Conservation (phyloP, 2,113 vertebrate genomes). For the Bujurquina vittata region DNA sequence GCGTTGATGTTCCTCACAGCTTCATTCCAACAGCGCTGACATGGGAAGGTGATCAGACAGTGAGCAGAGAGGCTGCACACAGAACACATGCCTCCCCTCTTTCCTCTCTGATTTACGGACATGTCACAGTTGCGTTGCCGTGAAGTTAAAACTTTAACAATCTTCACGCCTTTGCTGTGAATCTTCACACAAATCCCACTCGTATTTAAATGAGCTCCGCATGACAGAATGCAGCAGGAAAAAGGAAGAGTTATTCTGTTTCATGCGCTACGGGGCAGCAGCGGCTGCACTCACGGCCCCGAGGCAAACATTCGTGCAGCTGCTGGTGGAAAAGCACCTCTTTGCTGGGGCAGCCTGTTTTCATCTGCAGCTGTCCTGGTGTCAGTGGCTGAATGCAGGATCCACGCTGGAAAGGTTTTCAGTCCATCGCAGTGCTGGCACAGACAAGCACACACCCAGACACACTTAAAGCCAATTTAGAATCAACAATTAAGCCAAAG, state of each 20-base stretch:
- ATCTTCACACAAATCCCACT: constrained; percentile 41
- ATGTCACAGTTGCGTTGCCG: not conserved
- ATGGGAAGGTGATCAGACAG: no score
- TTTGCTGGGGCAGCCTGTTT: not conserved
- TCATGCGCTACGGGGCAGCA: rapidly evolving
- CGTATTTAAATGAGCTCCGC: constrained; percentile 33
- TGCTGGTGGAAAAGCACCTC: rapidly evolving
- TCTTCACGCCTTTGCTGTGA: constrained; percentile 49
- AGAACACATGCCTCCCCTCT: not conserved
- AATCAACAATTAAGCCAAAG: not conserved
- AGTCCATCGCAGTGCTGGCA: not conserved
- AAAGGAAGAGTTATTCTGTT: not conserved
- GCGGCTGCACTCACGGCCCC: not conserved
- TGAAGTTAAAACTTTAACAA: constrained; percentile 25
- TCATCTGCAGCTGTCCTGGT: not conserved
- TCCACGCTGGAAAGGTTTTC: not conserved
- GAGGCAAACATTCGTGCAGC: not conserved
- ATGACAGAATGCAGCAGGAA: not conserved
- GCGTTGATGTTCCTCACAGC: not conserved
- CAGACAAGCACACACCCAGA: not conserved
- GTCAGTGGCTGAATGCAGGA: not conserved
- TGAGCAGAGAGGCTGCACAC: not conserved
- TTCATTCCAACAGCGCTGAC: not conserved
- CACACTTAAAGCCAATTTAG: not conserved
- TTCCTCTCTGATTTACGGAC: not conserved